A percentile compares a stretch with the other conserved stretches of the same genome.
These are phyloP conservation scores for Drosophila equinoxialis DNA, from an alignment of 1,140 invertebrate genomes.

Conservation along the genomic window DNA sequence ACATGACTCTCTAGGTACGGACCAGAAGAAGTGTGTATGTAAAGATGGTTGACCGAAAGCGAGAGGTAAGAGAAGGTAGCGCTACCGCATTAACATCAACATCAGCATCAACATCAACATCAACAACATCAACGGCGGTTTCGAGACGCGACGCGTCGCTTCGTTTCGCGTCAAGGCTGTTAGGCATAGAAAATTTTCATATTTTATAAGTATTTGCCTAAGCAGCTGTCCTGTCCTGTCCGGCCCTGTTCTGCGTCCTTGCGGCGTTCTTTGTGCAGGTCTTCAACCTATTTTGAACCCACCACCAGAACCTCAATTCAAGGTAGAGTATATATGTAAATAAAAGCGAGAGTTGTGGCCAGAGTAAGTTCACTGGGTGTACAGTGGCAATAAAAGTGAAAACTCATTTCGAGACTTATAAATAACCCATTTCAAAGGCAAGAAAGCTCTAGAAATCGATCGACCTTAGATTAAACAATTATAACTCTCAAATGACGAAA, in stretches of 20 bases:
- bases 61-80: not conserved
- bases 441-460: too few species aligned
- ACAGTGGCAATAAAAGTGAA: slow-evolving; percentile 9
- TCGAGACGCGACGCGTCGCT: slow-evolving; percentile 10
- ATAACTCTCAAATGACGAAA: too few species aligned
- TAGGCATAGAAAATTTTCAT: slow-evolving; percentile 53
- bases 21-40: not conserved
- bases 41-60: not conserved
- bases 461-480: too few species aligned
- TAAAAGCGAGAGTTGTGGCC: slow-evolving; percentile 3
- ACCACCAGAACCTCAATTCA: slow-evolving; percentile 7
- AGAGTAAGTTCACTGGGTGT: not conserved
- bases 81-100: slow-evolving; percentile 38
- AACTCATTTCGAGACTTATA: not conserved
- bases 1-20: not conserved
- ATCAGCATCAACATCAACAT: slow-evolving; percentile 32
- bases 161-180: slow-evolving; percentile 23
- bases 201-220: slow-evolving; percentile 18
- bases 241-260: too few species aligned
- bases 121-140: slow-evolving; percentile 29
- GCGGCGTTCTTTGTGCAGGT: not conserved
- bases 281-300: slow-evolving; percentile 7
- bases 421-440: too few species aligned
- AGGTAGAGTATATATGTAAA: not conserved
- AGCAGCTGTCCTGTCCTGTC: slow-evolving; percentile 41